phyloP scores from a whole-genome alignment of 1,140 invertebrate genomes.

The Ceratitis capitata region DNA sequence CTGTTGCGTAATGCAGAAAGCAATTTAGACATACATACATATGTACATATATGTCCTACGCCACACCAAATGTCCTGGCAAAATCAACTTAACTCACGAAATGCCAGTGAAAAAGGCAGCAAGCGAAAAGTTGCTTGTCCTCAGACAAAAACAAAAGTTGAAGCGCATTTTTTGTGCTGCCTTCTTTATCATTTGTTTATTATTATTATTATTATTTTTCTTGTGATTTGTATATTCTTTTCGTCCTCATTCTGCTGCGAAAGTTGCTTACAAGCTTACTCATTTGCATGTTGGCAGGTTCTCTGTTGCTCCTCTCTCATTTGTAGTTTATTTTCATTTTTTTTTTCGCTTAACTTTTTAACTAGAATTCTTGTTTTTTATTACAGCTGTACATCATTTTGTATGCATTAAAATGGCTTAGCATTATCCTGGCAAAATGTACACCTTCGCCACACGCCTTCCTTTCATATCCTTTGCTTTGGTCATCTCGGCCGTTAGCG shows the following conservation, averaged over 20 bases:
- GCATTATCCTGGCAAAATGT: background rate
- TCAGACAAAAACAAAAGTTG: background rate
- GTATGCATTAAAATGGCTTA: slow-evolving; percentile 26
- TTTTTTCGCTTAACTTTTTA: background rate
- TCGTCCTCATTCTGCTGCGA: background rate
- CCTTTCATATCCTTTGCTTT: background rate
- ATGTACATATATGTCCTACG: background rate
- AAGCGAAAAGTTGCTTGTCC: background rate
- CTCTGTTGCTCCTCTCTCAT: background rate
- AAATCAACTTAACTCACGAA: background rate
- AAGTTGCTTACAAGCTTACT: too few relatives aligned
- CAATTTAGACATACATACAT: background rate
- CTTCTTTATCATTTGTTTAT: background rate
- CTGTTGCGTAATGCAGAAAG: background rate
- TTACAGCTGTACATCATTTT: background rate
- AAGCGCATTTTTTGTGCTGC: background rate
- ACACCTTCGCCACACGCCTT: background rate
- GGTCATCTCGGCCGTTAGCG: background rate
- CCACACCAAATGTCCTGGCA: background rate
- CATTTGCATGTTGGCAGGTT: background rate
- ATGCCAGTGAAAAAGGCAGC: background rate
- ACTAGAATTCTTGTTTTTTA: background rate
- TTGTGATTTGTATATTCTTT: too few relatives aligned
- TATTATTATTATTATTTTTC: background rate
- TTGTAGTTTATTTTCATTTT: background rate